Percentiles rank a stretch among this genome's conserved stretches.
These are phyloP conservation scores for Clamator glandarius DNA, from an alignment of 2,797 vertebrate genomes.

Conservation along the genomic window DNA sequence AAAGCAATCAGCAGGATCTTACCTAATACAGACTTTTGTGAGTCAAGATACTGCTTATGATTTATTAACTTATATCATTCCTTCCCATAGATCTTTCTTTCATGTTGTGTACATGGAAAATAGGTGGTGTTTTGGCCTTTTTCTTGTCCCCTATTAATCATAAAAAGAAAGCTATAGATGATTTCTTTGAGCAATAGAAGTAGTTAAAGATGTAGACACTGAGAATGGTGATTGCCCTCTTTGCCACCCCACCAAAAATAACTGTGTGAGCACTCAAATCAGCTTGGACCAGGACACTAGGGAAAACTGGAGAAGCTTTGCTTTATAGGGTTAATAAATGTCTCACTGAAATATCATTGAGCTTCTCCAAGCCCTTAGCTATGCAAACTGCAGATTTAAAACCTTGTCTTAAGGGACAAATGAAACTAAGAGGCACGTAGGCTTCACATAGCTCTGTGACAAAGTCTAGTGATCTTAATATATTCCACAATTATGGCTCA, in stretches of 20 bases:
- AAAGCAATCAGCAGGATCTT: not conserved
- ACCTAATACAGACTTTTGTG: not conserved
- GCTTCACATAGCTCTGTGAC: not conserved
- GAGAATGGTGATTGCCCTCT: not conserved
- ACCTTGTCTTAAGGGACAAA: not conserved
- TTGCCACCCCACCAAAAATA: rapidly evolving
- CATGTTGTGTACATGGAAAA: not conserved
- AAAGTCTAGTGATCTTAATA: not conserved
- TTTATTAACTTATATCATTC: not conserved
- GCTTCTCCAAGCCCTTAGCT: not conserved
- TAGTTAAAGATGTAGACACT: not conserved
- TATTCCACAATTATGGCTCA: not conserved
- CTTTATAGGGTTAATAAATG: not conserved
- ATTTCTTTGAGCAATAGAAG: not conserved
- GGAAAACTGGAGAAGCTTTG: not conserved
- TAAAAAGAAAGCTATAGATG: not conserved
- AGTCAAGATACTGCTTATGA: not conserved
- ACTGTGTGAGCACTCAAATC: not conserved
- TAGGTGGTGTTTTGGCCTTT: not conserved
- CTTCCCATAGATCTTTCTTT: not conserved
- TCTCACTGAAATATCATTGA: not conserved
- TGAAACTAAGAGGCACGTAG: not conserved
- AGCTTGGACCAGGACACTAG: not conserved
- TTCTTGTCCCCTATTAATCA: not conserved
- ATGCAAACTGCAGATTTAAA: not conserved